phyloP scores from a whole-genome alignment of 2,888 invertebrate species.

The Xanthorhoe designata region DNA sequence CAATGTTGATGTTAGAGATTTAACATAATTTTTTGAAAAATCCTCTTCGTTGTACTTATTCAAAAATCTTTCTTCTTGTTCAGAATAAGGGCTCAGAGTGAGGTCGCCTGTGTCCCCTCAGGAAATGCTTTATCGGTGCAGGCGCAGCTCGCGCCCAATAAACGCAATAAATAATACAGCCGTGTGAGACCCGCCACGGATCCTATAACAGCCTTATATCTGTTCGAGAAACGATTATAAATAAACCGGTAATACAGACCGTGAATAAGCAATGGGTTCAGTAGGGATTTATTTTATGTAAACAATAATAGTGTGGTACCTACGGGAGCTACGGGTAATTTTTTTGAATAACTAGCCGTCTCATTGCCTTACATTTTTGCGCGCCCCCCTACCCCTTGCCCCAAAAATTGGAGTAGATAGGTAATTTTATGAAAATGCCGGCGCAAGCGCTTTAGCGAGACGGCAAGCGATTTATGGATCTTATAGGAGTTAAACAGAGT shows the following conservation, averaged over 20 bases:
- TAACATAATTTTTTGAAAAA: too few relatives aligned
- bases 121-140: slow-evolving; percentile 73
- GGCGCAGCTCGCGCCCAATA: slow-evolving; percentile 71
- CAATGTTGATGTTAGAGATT: too few relatives aligned
- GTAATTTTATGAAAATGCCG: too few relatives aligned
- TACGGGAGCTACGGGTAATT: too few relatives aligned
- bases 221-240: slow-evolving; percentile 65
- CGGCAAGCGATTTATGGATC: too few relatives aligned
- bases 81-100: slow-evolving; percentile 31
- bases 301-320: not conserved
- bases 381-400: too few relatives aligned
- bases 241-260: slow-evolving; percentile 49
- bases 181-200: slow-evolving; percentile 77
- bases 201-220: slow-evolving; percentile 71
- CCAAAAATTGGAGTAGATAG: too few relatives aligned
- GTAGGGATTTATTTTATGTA: slow-evolving; percentile 38
- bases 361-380: too few relatives aligned
- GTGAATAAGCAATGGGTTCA: slow-evolving; percentile 49
- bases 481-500: too few relatives aligned
- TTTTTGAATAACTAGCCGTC: too few relatives aligned
- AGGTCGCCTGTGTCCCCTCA: slow-evolving; percentile 67
- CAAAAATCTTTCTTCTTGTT: slow-evolving; percentile 5
- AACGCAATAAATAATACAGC: slow-evolving; percentile 77
- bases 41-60: too few relatives aligned
- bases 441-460: too few relatives aligned